A percentile compares a stretch with the other conserved stretches of the same genome.
These are phyloP conservation scores for Mirounga angustirostris DNA, from an alignment of 2,113 vertebrate genomes.

Conservation along the genomic window DNA sequence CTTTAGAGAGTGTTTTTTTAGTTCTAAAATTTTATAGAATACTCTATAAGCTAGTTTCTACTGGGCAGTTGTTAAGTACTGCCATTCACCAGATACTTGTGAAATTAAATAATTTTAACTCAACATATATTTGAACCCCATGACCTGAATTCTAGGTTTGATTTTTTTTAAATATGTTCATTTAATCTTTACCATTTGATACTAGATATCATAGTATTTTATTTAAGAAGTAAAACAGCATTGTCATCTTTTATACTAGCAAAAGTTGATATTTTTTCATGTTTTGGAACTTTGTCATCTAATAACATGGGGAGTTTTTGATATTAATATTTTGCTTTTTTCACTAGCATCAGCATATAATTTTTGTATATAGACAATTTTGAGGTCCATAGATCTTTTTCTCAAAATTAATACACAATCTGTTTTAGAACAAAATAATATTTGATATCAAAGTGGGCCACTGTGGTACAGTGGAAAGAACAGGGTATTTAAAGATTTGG, in stretches of 20 bases:
- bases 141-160: background rate
- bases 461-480: background rate
- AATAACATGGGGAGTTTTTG: background rate
- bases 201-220: background rate
- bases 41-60: background rate
- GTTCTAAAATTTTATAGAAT: background rate
- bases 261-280: background rate
- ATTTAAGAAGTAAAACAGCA: background rate
- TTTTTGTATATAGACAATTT: background rate
- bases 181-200: background rate
- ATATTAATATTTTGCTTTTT: constrained; percentile 2
- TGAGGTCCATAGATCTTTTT: background rate
- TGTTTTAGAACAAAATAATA: constrained; percentile 17
- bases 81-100: background rate
- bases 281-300: background rate
- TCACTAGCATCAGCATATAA: background rate
- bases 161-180: background rate
- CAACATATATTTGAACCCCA: background rate
- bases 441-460: background rate
- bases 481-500: background rate
- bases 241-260: background rate
- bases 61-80: background rate
- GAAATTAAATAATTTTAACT: constrained; percentile 21
- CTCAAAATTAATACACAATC: background rate
- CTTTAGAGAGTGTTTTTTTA: background rate